phyloP scores from a whole-genome alignment of 1,140 invertebrate species.

The Drosophila repletoides region DNA sequence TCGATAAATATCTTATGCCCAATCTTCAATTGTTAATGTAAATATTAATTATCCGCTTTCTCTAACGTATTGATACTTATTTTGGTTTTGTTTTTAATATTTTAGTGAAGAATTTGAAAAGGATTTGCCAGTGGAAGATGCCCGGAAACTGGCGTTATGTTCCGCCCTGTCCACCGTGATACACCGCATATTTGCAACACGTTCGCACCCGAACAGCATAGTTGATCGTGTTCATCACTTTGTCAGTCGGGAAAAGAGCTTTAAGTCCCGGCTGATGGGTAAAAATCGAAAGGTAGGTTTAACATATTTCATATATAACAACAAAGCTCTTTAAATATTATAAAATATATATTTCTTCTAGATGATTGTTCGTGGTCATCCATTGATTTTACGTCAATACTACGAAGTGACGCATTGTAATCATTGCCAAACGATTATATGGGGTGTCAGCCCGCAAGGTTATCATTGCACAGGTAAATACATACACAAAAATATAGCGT shows the following conservation, averaged over 20 bases:
- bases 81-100: constrained; percentile 33
- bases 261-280: constrained; percentile 88
- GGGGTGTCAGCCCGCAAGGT: constrained; percentile 96
- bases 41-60: constrained; percentile 64
- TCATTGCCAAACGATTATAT: constrained; percentile 95
- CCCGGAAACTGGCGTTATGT: constrained; percentile 87
- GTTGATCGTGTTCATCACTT: constrained; percentile 86
- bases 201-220: constrained; percentile 72
- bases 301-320: neutral
- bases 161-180: constrained; percentile 91
- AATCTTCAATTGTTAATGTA: constrained; percentile 89
- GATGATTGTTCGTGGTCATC: constrained; percentile 93
- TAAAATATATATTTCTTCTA: constrained; percentile 69
- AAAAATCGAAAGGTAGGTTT: constrained; percentile 85
- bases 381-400: constrained; percentile 94
- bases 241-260: constrained; percentile 92
- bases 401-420: constrained; percentile 95
- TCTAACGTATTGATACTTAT: neutral
- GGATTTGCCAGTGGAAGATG: constrained; percentile 85
- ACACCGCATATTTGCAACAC: constrained; percentile 79
- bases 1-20: constrained; percentile 88
- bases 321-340: no score
- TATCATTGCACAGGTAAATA: constrained; percentile 89
- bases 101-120: constrained; percentile 88
- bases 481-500: neutral